phyloP scores from a whole-genome alignment of 2,797 vertebrate species.

The Schizopygopsis pylzovi region DNA sequence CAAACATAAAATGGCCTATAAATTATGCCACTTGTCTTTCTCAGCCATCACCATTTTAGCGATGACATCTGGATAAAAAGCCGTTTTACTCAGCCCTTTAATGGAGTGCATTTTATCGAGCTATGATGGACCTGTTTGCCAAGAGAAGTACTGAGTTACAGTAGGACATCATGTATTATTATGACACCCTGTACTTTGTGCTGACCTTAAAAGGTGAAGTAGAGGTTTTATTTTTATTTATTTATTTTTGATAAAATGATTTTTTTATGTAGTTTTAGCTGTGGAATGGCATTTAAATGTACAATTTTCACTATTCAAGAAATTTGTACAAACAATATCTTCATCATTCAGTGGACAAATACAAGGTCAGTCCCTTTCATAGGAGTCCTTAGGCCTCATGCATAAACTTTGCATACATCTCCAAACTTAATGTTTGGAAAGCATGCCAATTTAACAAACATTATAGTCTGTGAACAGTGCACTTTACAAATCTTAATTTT shows the following conservation, averaged over 20 bases:
- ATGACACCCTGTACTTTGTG: constrained; percentile 17
- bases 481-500: constrained; percentile 20
- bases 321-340: background rate
- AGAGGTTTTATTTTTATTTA: background rate
- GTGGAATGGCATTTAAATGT: background rate
- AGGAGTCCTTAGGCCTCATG: background rate
- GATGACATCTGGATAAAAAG: background rate
- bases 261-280: background rate
- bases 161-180: constrained; percentile 19
- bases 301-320: background rate
- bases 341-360: background rate
- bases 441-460: background rate
- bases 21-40: constrained; percentile 24
- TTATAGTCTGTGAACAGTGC: background rate
- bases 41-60: background rate
- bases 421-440: background rate
- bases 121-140: constrained; percentile 26
- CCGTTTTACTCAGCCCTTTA: constrained; percentile 10
- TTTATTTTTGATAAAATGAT: constrained; percentile 1
- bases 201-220: constrained; percentile 1
- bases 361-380: background rate
- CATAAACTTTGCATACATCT: background rate
- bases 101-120: constrained; percentile 19
- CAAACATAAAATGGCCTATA: background rate
- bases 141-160: constrained; percentile 6